Conservation (phyloP, 2,113 vertebrate species). For the Melanotaenia duboulayi region DNA sequence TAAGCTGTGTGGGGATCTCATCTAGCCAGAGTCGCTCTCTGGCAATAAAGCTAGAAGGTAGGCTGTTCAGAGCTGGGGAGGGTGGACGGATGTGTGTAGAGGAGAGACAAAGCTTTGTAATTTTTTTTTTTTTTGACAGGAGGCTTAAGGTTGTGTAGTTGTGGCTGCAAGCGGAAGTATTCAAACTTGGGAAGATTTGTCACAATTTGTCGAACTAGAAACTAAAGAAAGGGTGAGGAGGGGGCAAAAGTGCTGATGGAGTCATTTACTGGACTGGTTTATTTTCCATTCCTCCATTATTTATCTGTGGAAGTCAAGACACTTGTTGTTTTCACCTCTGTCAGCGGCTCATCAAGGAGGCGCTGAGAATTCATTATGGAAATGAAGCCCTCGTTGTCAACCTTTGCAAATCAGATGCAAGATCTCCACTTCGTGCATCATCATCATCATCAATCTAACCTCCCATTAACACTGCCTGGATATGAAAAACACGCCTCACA, state of each 20-base stretch:
- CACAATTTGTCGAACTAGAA: conserved; percentile 46
- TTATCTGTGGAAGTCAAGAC: conserved; percentile 40
- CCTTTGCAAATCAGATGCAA: conserved; percentile 60
- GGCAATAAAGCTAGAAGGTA: conserved; percentile 75
- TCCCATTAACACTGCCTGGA: conserved; percentile 65
- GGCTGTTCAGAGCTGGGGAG: conserved; percentile 45
- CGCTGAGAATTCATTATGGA: conserved; percentile 73
- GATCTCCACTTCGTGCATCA: conserved; percentile 53
- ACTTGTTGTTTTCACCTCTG: conserved; percentile 69
- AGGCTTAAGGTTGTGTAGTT: conserved; percentile 40
- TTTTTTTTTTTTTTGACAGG: conserved; percentile 47
- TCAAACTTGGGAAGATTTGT: conserved; percentile 44
- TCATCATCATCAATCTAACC: conserved; percentile 74
- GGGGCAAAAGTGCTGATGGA: conserved; percentile 13
- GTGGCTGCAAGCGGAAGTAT: conserved; percentile 10
- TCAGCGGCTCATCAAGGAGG: conserved; percentile 68
- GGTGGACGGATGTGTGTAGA: conserved; percentile 37
- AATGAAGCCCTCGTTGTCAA: conserved; percentile 70
- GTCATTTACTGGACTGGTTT: conserved; percentile 49
- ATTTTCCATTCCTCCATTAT: conserved; percentile 49
- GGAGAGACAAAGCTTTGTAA: conserved; percentile 59
- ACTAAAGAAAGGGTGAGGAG: background rate
- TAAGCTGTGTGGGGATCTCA: conserved; percentile 84
- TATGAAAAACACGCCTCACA: conserved; percentile 60
- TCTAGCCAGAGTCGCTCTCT: conserved; percentile 74